Evolutionary conservation across 2,797 vertebrate species (phyloP), one percentile per base, ranked within the genome.

Genomic region (Darevskia nairensis): DNA sequence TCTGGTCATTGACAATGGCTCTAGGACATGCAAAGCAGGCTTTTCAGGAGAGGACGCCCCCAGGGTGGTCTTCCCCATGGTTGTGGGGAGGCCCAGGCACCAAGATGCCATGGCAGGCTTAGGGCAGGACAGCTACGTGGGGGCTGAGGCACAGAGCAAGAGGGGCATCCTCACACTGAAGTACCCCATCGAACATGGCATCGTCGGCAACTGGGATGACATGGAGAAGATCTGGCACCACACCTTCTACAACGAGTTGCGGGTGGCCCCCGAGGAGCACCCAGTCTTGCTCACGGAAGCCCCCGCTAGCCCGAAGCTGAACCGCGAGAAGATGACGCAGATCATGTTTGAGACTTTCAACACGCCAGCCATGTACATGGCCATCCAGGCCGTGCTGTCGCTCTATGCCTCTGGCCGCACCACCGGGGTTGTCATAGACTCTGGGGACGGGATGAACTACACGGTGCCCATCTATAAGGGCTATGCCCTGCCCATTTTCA

Each of bases 141-240:
- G 78, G 0, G 32, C 86, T 2, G 71, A 89, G 50, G 79, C 79
- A 1, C 84, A 89, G 71, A 89, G 71, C 61, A 82, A 82, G 79
- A 77, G 72, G n/a, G 72, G 27, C 5, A 39, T 66, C 39, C 71
- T 87, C 29, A 76, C 55, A 23, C 41, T 88, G 13, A 83, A 75
- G 55, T 80, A 50, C 4, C 81, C 76, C 25, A 50, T 61, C 6
- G 44, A 76, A 11, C 29, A 80, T 35, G 69, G 79, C 69, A 59
- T 79, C 2, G 7, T 89, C 81, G 61, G 41, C 87, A 77, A 81
- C 69, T 89, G 68, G 71, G 71, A 89, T 4, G 15, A 86, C 55
- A 79, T 96, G 95, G 96, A 97, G 92, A 95, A 97, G 96, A 97
- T 97, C 91, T 97, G 97, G 97, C 96, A 97, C 72, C 97, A 97